Evolutionary conservation across 1,140 invertebrate species (phyloP), one percentile per base, ranked within the genome.

Genomic region (Dendrolimus punctatus): DNA sequence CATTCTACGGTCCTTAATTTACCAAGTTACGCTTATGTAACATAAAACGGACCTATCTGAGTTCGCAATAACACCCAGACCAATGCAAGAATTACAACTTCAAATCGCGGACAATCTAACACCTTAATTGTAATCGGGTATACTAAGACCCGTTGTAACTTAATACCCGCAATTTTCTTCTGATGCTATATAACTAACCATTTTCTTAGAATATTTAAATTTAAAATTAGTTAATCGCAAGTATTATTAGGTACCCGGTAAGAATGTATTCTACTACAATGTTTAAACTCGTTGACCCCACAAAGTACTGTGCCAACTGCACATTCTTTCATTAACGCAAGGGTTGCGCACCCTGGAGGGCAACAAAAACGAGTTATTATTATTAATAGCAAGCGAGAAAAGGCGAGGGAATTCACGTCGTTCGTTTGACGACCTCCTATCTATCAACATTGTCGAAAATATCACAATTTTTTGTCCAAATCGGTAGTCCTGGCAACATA

Each of bases 141-240:
- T 64, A 68, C 68, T 55, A 73, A 79, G 72, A 69, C 72, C 55
- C 66, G 62, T 66, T 67, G 72, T 72, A 76, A 73, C 68, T 75
- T 68, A 70, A 76, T 73, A 71, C 64, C 58, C 53, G 68, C 80
- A 73, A 75, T 80, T 84, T 85, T 80, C 82, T 85, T 85, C 82
- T 80, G 82, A 85, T 78, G 57, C 80, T 80, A 57, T 85, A 85
- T 72, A 81, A 77, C 10, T n/a, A 43, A 43, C 8, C 42, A 43
- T 6, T 8, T 6, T 7, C 8, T 7, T n/a, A n/a, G 10, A 43
- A 43, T 5, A 43, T 43, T 23, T 23, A 23, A 23, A 23, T 23
- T 23, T 23, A 23, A 23, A 23, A 23, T 23, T 23, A 23, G 3
- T 23, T 23, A 23, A 23, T 23, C 23, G 3, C 23, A 23, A 23